phyloP scores from a whole-genome alignment of 1,140 invertebrate genomes.

The Macrosteles quadrilineatus region DNA sequence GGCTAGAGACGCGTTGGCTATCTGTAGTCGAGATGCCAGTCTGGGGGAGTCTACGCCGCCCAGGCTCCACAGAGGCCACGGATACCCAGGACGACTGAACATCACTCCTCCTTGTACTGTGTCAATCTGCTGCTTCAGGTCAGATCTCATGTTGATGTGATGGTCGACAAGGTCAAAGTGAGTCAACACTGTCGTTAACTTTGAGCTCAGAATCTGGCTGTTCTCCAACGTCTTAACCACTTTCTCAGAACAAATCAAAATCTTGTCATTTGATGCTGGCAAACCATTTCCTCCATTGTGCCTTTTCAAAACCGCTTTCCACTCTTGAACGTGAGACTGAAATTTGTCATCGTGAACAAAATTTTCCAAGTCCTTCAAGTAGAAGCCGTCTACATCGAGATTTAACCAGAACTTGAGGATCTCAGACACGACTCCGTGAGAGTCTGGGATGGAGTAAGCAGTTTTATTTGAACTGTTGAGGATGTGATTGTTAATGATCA shows the following conservation, averaged over 20 bases:
- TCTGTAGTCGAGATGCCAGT: slow-evolving; percentile 55
- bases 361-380: slow-evolving; percentile 68
- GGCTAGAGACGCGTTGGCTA: slow-evolving; percentile 61
- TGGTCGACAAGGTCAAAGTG: slow-evolving; percentile 72
- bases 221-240: slow-evolving; percentile 47
- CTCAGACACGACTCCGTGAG: slow-evolving; percentile 49
- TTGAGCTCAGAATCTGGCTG: slow-evolving; percentile 49
- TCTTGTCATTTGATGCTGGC: too few relatives aligned
- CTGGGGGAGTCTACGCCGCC: slow-evolving; percentile 61
- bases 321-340: slow-evolving; percentile 57
- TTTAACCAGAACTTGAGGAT: slow-evolving; percentile 66
- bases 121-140: slow-evolving; percentile 58
- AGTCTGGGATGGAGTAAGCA: slow-evolving; percentile 4
- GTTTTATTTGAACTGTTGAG: slow-evolving; percentile 31
- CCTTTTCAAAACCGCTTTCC: slow-evolving; percentile 61
- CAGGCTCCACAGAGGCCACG: slow-evolving; percentile 78
- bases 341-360: slow-evolving; percentile 53
- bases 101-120: slow-evolving; percentile 57
- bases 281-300: slow-evolving; percentile 18
- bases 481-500: slow-evolving; percentile 40
- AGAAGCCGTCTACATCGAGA: slow-evolving; percentile 75
- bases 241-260: slow-evolving; percentile 66
- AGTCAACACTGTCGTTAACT: slow-evolving; percentile 54
- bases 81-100: slow-evolving; percentile 60
- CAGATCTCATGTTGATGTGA: slow-evolving; percentile 60